Evolutionary conservation across 53 echinoderm and acorn worm genomes (phyloP), one percentile per base, ranked within the genome.

Genomic region (Apostichopus leukothele): DNA sequence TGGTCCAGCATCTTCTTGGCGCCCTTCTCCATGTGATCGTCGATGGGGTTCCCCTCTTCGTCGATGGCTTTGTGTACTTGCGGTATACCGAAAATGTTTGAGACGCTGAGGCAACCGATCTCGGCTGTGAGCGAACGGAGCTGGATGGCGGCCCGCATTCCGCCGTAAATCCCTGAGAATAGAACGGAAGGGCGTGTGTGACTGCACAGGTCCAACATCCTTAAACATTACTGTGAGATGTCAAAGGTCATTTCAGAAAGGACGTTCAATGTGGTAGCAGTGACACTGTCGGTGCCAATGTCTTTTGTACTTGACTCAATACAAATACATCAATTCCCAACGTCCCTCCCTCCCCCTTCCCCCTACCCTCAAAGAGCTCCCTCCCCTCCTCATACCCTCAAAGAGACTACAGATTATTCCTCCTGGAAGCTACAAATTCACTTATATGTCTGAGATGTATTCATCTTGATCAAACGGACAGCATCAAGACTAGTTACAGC

Each of bases 81-180:
- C 53, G 98, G 98, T 9, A 98, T 91, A 14, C 98, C 98, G 73
- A 95, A 97, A 76, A 98, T 96, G 76, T 98, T 96, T 79, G 95
- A 95, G 53, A 98, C 95, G 14, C 93, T 92, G 76, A 96, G 90
- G 86, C 98, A 98, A 9, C 95, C 95, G n/a, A 96, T 90, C 77
- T 95, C 94, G 25, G 94, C 94, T 5, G 96, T 79, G 80, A 98
- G 92, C 14, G 93, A 86, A 1, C 98, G 89, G 6, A 98, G 96
- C 84, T 98, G 95, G 76, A 98, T 98, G 27, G 98, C 98, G 55
- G 93, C 86, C 2, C 98, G 91, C 94, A 98, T 98, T 5, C 98
- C 98, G 73, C 96, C 98, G 50, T 91, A 97, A 6, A 92, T 94
- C 51, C 97, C 97, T 97, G 84, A 75, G 75, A 19, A 21, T 16